Evolutionary conservation across 2,797 vertebrate genomes (phyloP).

Genomic region (Euthynnus affinis): DNA sequence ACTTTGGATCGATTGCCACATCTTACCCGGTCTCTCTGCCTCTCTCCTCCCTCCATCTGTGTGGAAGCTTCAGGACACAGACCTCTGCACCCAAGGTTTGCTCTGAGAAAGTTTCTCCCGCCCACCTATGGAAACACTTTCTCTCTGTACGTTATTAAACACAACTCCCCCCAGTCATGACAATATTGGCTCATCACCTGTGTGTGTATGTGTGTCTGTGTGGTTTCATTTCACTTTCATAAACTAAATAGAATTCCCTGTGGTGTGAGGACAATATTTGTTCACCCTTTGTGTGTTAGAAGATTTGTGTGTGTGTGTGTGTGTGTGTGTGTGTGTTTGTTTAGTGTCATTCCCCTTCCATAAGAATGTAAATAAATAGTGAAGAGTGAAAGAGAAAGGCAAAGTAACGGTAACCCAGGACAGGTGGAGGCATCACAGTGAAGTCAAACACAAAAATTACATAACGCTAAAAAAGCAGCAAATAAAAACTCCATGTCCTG

Average conservation of each 20-base stretch:
- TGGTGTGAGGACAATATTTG: slow-evolving; percentile 52
- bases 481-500: neutral
- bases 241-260: slow-evolving; percentile 52
- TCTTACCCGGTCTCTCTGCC: neutral
- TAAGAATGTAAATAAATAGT: slow-evolving; percentile 25
- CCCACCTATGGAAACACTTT: slow-evolving; percentile 57
- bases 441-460: slow-evolving; percentile 8
- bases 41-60: slow-evolving; percentile 40
- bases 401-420: slow-evolving; percentile 14
- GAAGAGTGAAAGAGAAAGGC: slow-evolving; percentile 14
- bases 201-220: slow-evolving; percentile 32
- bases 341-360: slow-evolving; percentile 23
- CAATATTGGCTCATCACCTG: slow-evolving; percentile 64
- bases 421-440: neutral
- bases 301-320: slow-evolving; percentile 8
- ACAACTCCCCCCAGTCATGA: slow-evolving; percentile 64
- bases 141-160: slow-evolving; percentile 68
- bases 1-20: slow-evolving; percentile 8
- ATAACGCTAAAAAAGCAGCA: slow-evolving; percentile 1
- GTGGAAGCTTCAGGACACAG: slow-evolving; percentile 38
- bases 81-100: slow-evolving; percentile 64
- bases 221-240: slow-evolving; percentile 63
- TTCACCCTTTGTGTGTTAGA: slow-evolving; percentile 37
- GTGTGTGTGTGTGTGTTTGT: slow-evolving; percentile 7
- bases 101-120: slow-evolving; percentile 61